phyloP scores from a whole-genome alignment of 2,113 vertebrate genomes.

The Syngnathus floridae region DNA sequence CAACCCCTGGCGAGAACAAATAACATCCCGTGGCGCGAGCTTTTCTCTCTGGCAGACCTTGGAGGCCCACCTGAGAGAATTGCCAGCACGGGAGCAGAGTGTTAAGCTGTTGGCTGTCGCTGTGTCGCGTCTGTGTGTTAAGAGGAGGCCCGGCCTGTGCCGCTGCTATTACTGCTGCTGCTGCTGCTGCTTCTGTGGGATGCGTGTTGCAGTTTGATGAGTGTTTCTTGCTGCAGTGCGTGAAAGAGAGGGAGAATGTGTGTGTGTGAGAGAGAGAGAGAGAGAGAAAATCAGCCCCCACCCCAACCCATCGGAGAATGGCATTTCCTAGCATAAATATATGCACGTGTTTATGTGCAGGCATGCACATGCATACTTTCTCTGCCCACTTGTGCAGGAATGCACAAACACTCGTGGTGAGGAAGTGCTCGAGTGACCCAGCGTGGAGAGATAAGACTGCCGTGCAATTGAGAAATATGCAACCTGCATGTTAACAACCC shows the following conservation, averaged over 20 bases:
- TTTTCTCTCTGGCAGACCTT: constrained; percentile 60
- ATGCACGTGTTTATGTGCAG: constrained; percentile 33
- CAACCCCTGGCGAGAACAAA: constrained; percentile 26
- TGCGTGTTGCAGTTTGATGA: constrained; percentile 72
- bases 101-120: constrained; percentile 62
- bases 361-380: constrained; percentile 4
- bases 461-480: constrained; percentile 69
- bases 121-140: constrained; percentile 60
- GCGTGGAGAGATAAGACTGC: constrained; percentile 55
- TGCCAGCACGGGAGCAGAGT: constrained; percentile 50
- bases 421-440: constrained; percentile 60
- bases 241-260: constrained; percentile 40
- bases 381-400: constrained; percentile 16
- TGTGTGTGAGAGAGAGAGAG: neutral
- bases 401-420: constrained; percentile 16
- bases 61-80: constrained; percentile 55
- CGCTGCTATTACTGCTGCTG: constrained; percentile 18
- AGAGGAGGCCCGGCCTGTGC: constrained; percentile 49
- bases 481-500: constrained; percentile 72
- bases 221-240: constrained; percentile 70
- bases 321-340: constrained; percentile 36
- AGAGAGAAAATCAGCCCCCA: constrained; percentile 24
- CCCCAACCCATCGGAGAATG: constrained; percentile 32
- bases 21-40: constrained; percentile 38
- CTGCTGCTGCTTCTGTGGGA: constrained; percentile 58